Percentiles rank a stretch among this genome's conserved stretches.
phyloP scores from a whole-genome alignment of 2,113 vertebrate genomes.

The Elaphurus davidianus region DNA sequence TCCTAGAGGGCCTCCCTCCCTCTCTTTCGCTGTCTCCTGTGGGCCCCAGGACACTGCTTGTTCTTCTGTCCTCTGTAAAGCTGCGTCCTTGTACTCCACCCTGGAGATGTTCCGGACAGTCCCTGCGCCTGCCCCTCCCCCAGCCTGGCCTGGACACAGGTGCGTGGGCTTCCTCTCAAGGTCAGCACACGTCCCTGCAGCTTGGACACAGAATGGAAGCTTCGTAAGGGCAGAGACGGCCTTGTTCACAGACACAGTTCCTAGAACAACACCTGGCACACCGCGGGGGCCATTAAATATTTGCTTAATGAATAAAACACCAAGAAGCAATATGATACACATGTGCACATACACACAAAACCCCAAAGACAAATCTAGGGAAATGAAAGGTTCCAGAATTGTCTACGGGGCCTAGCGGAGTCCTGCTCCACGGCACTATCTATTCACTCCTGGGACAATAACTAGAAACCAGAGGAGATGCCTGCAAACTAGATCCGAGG shows the following conservation, averaged over 20 bases:
- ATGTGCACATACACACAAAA: neutral
- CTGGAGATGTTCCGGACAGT: neutral
- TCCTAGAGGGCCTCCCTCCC: neutral
- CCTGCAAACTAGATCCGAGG: neutral
- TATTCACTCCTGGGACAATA: neutral
- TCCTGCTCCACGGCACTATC: neutral
- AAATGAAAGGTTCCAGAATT: neutral
- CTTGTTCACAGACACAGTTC: neutral
- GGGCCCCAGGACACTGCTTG: neutral
- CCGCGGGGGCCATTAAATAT: neutral
- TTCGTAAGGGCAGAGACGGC: neutral
- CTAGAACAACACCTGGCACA: neutral
- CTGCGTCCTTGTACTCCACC: neutral
- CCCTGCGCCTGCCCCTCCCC: rapidly evolving
- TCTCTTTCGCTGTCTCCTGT: neutral
- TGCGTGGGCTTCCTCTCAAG: neutral
- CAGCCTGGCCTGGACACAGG: neutral
- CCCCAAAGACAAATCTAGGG: neutral
- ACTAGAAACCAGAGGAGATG: neutral
- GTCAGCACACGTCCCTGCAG: neutral
- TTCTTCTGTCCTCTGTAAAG: neutral
- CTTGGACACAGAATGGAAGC: neutral
- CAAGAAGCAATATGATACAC: neutral
- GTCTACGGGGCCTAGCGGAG: no score
- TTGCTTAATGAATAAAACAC: neutral